Evolutionary conservation across 2,888 invertebrate genomes (phyloP), one percentile per base, ranked within the genome.

Genomic region (Pachliopta kotzebuea): DNA sequence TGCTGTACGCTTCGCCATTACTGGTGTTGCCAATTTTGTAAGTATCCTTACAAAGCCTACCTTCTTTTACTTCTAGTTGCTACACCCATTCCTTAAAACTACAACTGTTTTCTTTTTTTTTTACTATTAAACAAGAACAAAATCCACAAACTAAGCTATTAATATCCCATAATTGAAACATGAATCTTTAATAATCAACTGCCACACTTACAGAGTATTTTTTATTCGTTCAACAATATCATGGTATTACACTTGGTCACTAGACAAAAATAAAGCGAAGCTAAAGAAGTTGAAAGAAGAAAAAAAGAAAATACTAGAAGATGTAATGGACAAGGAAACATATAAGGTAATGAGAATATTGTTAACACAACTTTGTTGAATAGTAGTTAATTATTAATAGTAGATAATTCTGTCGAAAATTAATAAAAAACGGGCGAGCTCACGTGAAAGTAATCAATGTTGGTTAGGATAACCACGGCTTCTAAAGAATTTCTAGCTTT

Each of bases 321-420:
- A 97, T 80, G 98, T 99, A 42, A 98, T 97, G 95, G 98, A 99
- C 79, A 99, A 96, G 49, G 99, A 99, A 87, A 99, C 98, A 0
- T 99, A 98, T 82, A 99, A 99, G 92, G 96, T 95, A 76, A 70
- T 59, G 11, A 56, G 9, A 14, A 14, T 20, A 31, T 45, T 55
- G 3, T 24, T 53, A 7, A 53, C 17, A 7, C 20, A 24, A 11
- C n/a, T 52, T 23, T 52, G 17, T 24, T 53, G 24, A 23, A 4
- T 4, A 23, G 18, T 1, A 45, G 11, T 37, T 14, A 37, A 11
- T 37, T 37, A 14, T 1, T 1, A 14, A 0, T 11, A 11, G 4
- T 11, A 2, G 37, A 37, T 37, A 3, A 14, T 37, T 11, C 4
- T 4, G 14, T 14, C 1, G 4, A 37, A 14, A 37, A 37, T 37